A percentile compares a stretch with the other conserved stretches of the same genome.
Conservation (phyloP, 2,113 vertebrate species). For the Narcine bancroftii region DNA sequence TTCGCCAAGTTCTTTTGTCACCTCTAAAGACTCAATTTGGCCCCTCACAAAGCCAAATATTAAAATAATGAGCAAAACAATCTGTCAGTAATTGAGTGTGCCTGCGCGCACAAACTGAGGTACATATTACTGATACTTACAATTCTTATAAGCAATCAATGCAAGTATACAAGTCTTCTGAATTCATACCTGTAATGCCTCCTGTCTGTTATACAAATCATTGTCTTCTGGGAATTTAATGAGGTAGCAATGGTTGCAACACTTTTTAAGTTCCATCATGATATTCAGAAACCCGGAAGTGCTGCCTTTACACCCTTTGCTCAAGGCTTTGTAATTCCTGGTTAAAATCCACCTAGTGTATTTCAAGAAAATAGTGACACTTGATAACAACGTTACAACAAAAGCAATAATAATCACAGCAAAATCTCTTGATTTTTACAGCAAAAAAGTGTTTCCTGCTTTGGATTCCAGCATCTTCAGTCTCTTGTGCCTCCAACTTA, state of each 20-base stretch:
- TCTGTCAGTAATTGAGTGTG: not conserved
- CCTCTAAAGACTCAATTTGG: too few species aligned
- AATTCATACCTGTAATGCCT: slow-evolving; percentile 80
- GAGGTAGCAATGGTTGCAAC: slow-evolving; percentile 99
- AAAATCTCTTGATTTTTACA: not conserved
- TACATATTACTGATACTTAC: not conserved
- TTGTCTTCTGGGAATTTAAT: slow-evolving; percentile 92
- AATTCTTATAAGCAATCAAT: too few species aligned
- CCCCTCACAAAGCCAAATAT: too few species aligned
- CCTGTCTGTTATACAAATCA: slow-evolving; percentile 83
- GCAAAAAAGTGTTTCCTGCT: not conserved
- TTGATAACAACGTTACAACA: not conserved
- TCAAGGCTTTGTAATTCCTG: slow-evolving; percentile 96
- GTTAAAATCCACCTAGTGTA: slow-evolving; percentile 88
- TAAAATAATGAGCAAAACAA: not conserved
- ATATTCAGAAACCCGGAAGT: slow-evolving; percentile 96
- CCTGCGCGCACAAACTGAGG: not conserved
- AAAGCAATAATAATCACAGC: not conserved
- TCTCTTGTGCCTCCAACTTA: too few species aligned
- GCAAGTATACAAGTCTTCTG: not conserved
- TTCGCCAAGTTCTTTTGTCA: too few species aligned
- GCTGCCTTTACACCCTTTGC: slow-evolving; percentile 96
- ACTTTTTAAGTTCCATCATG: slow-evolving; percentile 99
- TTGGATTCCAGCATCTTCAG: too few species aligned
- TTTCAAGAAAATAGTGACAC: slow-evolving; percentile 5